These are phyloP conservation scores for Spermophilus dauricus DNA, from an alignment of 2,113 vertebrate species.

Conservation along the genomic window DNA sequence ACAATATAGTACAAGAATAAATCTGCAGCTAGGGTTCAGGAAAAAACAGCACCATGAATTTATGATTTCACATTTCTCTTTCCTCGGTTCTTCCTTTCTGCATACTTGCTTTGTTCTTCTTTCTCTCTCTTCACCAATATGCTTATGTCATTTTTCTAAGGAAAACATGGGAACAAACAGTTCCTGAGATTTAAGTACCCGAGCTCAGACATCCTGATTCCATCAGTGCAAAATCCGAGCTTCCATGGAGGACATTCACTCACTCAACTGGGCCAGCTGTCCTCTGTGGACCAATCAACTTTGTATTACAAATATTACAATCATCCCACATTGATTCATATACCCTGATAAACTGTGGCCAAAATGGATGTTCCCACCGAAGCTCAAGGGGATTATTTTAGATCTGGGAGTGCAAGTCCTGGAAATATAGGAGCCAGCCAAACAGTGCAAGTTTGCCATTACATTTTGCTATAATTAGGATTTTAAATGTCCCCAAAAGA, in stretches of 20 bases:
- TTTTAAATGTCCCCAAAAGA: neutral
- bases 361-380: neutral
- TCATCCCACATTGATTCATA: neutral
- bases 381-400: neutral
- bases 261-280: neutral
- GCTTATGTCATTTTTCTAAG: neutral
- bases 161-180: neutral
- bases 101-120: neutral
- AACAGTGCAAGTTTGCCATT: neutral
- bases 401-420: neutral
- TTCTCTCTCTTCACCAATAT: slow-evolving; percentile 21
- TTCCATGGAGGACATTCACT: neutral
- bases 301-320: neutral
- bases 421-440: neutral
- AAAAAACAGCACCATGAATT: neutral
- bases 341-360: neutral
- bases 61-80: neutral
- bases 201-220: neutral
- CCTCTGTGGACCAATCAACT: neutral
- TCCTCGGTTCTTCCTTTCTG: neutral
- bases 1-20: neutral
- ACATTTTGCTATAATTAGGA: neutral
- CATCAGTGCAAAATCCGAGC: neutral
- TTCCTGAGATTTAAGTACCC: neutral
- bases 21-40: neutral